These are phyloP conservation scores for Drosophila baimaii DNA, from an alignment of 1,140 invertebrate genomes.

Conservation along the genomic window DNA sequence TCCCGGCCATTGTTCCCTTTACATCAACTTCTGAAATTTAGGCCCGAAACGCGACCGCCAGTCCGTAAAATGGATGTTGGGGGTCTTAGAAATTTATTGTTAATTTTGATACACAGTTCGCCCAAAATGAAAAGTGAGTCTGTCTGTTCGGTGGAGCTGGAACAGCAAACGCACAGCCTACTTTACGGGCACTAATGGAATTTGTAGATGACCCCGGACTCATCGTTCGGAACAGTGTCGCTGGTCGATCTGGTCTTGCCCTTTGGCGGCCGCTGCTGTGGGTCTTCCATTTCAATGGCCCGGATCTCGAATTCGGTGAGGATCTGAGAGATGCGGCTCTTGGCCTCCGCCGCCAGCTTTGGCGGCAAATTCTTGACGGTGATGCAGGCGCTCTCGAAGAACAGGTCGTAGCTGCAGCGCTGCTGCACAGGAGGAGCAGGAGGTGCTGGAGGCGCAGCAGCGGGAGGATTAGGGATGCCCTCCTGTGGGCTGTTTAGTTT, in stretches of 20 bases:
- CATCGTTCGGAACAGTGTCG: constrained; percentile 19
- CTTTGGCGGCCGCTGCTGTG: constrained; percentile 16
- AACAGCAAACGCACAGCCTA: constrained; percentile 39
- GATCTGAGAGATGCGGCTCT: constrained; percentile 72
- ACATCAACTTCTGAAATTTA: constrained; percentile 27
- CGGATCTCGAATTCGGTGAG: constrained; percentile 76
- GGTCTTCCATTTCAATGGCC: constrained; percentile 64
- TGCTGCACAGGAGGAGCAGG: constrained; percentile 7
- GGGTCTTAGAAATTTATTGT: constrained; percentile 12
- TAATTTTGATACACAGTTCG: constrained; percentile 24
- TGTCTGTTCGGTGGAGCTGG: constrained; percentile 4
- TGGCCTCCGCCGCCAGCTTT: constrained; percentile 71
- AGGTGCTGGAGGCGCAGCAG: not conserved
- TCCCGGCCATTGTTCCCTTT: constrained; percentile 32
- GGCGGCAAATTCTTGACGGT: constrained; percentile 70
- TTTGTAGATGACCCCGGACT: constrained; percentile 48
- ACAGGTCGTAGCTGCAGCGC: constrained; percentile 70
- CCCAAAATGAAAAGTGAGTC: constrained; percentile 8
- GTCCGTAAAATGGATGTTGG: constrained; percentile 1
- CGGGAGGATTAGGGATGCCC: not conserved
- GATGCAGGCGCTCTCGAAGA: constrained; percentile 74
- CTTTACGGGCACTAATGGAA: constrained; percentile 51
- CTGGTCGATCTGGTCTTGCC: not conserved
- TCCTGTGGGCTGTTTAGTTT: constrained; percentile 3
- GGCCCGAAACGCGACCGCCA: constrained; percentile 34